phyloP scores from a whole-genome alignment of 2,888 invertebrate genomes.

The Cancer borealis region DNA sequence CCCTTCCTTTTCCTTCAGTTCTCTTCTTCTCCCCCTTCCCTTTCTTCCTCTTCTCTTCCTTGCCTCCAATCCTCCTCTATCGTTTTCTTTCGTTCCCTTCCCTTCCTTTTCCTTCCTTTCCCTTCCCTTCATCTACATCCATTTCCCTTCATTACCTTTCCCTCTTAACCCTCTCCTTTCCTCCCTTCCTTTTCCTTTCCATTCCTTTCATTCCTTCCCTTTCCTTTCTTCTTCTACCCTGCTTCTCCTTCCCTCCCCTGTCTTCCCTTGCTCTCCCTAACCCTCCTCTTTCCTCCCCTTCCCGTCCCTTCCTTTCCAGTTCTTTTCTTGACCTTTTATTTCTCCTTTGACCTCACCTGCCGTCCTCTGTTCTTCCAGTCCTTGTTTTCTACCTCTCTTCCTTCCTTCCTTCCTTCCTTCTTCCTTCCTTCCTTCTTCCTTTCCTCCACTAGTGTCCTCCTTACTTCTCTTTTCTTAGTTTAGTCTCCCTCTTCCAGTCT shows the following conservation, averaged over 20 bases:
- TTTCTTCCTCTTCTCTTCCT: background rate
- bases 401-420: too few species aligned
- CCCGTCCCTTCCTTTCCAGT: too few species aligned
- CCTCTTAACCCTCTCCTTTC: background rate
- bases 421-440: too few species aligned
- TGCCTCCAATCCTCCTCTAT: too few species aligned
- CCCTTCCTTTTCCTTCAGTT: too few species aligned
- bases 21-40: background rate
- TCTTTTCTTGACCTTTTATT: too few species aligned
- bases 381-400: too few species aligned
- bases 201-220: background rate
- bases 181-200: background rate
- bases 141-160: background rate
- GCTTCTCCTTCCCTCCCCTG: background rate
- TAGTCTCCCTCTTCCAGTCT: too few species aligned
- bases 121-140: background rate
- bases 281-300: background rate
- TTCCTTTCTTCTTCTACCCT: background rate
- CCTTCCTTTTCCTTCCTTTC: background rate
- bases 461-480: too few species aligned
- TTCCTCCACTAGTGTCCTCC: too few species aligned
- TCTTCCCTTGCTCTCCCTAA: background rate
- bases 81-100: background rate
- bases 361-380: too few species aligned
- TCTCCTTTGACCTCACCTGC: too few species aligned